phyloP scores from a whole-genome alignment of 2,888 invertebrate species.

The Oligia strigilis region DNA sequence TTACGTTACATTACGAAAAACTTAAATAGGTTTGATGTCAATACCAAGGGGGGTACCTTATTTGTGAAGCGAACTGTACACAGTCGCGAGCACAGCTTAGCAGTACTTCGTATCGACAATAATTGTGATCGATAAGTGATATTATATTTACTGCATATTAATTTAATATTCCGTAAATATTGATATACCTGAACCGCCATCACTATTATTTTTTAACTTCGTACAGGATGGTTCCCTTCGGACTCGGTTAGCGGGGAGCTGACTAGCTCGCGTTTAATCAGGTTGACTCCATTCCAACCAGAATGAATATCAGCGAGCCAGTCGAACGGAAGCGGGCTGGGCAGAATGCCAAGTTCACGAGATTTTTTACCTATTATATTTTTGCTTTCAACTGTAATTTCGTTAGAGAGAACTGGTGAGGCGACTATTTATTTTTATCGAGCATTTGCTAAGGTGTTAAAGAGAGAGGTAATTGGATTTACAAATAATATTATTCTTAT shows the following conservation, averaged over 20 bases:
- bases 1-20: too few species aligned
- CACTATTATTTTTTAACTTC: background rate
- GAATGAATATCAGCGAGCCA: constrained; percentile 52
- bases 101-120: background rate
- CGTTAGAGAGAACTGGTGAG: background rate
- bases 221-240: background rate
- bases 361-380: constrained; percentile 33
- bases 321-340: constrained; percentile 25
- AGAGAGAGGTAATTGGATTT: constrained; percentile 2
- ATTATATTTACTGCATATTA: too few species aligned
- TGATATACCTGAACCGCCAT: background rate
- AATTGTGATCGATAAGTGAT: too few species aligned
- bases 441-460: constrained; percentile 10
- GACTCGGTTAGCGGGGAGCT: constrained; percentile 13
- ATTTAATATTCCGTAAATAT: background rate
- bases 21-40: too few species aligned
- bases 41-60: too few species aligned
- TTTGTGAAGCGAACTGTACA: too few species aligned
- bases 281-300: constrained; percentile 15
- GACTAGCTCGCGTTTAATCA: constrained; percentile 46
- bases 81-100: background rate
- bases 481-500: background rate
- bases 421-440: background rate
- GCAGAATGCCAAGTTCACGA: constrained; percentile 45
- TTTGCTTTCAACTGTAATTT: constrained; percentile 35